A percentile compares a stretch with the other conserved stretches of the same genome.
Conservation (phyloP, 2,888 invertebrate species). For the Omphaloscelis lunosa region DNA sequence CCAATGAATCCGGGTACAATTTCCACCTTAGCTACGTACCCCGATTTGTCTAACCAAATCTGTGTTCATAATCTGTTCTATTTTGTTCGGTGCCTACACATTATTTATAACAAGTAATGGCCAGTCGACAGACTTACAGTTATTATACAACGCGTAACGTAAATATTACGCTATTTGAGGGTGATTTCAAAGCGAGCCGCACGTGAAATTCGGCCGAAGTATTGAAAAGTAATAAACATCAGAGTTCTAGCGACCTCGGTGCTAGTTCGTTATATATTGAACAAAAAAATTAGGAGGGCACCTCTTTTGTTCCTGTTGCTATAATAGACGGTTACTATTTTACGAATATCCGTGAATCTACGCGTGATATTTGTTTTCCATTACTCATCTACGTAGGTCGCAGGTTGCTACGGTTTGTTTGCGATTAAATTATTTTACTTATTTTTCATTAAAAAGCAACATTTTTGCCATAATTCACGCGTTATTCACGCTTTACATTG, state of each 20-base stretch:
- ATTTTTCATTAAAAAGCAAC: neutral
- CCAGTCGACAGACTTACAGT: slow-evolving; percentile 84
- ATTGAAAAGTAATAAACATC: slow-evolving; percentile 83
- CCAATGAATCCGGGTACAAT: slow-evolving; percentile 34
- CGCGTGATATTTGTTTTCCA: slow-evolving; percentile 7
- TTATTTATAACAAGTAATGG: slow-evolving; percentile 81
- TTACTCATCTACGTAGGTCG: slow-evolving; percentile 2
- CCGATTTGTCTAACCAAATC: slow-evolving; percentile 65
- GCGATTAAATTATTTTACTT: neutral
- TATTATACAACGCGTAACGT: slow-evolving; percentile 82
- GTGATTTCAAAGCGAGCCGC: slow-evolving; percentile 84
- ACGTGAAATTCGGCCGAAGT: slow-evolving; percentile 79
- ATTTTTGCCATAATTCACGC: neutral
- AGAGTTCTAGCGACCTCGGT: slow-evolving; percentile 76
- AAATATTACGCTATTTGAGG: slow-evolving; percentile 83
- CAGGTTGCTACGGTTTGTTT: neutral
- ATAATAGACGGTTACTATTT: neutral
- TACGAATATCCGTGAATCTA: neutral
- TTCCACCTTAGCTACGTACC: slow-evolving; percentile 52
- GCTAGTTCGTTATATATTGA: slow-evolving; percentile 67
- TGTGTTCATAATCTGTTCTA: slow-evolving; percentile 79
- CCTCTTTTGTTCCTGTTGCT: slow-evolving; percentile 46
- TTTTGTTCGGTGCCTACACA: slow-evolving; percentile 79
- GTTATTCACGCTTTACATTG: neutral
- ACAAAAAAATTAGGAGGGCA: slow-evolving; percentile 63